phyloP scores from a whole-genome alignment of 2,113 vertebrate species.

The Nycticorax nycticorax region DNA sequence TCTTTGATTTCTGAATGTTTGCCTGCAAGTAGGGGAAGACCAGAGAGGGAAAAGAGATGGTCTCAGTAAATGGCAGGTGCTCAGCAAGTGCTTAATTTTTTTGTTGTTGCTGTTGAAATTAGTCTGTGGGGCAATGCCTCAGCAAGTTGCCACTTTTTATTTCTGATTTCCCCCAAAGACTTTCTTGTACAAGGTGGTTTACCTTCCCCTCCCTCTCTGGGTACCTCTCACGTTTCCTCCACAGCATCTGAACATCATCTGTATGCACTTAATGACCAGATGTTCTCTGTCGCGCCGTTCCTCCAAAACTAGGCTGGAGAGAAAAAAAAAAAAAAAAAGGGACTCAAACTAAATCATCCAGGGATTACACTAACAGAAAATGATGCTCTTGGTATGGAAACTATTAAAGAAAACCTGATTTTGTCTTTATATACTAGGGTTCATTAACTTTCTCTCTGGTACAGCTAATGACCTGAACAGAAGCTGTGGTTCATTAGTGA shows the following conservation, averaged over 20 bases:
- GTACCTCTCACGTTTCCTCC: background rate
- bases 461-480: constrained; percentile 72
- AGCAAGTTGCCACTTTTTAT: background rate
- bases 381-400: constrained; percentile 69
- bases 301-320: constrained; percentile 12
- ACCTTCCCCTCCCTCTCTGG: background rate
- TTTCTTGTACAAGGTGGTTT: background rate
- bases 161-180: background rate
- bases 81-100: background rate
- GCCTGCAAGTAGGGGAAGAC: background rate
- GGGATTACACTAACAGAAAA: constrained; percentile 68
- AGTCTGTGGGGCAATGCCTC: background rate
- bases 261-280: constrained; percentile 60
- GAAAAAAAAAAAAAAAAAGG: background rate
- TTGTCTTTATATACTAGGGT: constrained; percentile 70
- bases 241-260: constrained; percentile 40
- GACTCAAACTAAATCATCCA: constrained; percentile 59
- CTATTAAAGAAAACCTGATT: constrained; percentile 74
- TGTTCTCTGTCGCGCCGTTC: constrained; percentile 45
- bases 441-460: constrained; percentile 74
- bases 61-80: background rate
- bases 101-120: background rate
- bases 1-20: background rate
- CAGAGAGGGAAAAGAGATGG: background rate
- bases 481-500: constrained; percentile 71